Evolutionary conservation across 2,888 invertebrate genomes (phyloP).

Genomic region (Lacanobia wlatinum): DNA sequence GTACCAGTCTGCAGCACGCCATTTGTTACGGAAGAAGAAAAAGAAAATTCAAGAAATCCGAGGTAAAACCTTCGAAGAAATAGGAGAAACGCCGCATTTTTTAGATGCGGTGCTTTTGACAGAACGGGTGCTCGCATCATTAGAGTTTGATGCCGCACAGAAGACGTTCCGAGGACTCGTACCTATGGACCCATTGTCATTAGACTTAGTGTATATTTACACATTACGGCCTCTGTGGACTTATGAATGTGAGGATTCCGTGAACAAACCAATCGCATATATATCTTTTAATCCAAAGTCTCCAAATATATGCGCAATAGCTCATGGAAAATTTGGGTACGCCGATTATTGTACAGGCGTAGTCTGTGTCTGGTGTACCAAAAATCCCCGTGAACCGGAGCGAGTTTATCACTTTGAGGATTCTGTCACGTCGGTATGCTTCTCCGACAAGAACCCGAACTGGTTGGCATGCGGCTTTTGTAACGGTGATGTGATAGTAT

Average conservation of each 20-base stretch:
- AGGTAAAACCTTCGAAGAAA: conserved; percentile 78
- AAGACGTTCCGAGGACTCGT: conserved; percentile 93
- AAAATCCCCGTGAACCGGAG: conserved; percentile 95
- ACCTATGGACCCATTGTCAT: conserved; percentile 91
- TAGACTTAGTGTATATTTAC: conserved; percentile 93
- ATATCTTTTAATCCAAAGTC: conserved; percentile 93
- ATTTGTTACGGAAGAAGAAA: conserved; percentile 77
- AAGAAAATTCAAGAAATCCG: conserved; percentile 35
- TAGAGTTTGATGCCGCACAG: conserved; percentile 92
- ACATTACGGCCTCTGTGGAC: conserved; percentile 93
- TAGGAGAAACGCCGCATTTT: conserved; percentile 84
- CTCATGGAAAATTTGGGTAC: conserved; percentile 93
- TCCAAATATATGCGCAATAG: conserved; percentile 93
- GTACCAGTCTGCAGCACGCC: conserved; percentile 82
- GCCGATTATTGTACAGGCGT: conserved; percentile 91
- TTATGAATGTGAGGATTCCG: conserved; percentile 88
- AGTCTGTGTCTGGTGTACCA: conserved; percentile 94
- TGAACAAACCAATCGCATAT: conserved; percentile 90
- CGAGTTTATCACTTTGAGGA: conserved; percentile 91
- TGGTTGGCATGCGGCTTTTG: conserved; percentile 94
- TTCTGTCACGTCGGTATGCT: conserved; percentile 93
- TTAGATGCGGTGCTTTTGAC: conserved; percentile 92
- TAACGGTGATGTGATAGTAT: conserved; percentile 93
- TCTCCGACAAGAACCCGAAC: conserved; percentile 93
- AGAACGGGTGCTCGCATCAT: conserved; percentile 93